Evolutionary conservation across 2,888 invertebrate species (phyloP), one percentile per base, ranked within the genome.

Genomic region (Sinohyriopsis cumingii): DNA sequence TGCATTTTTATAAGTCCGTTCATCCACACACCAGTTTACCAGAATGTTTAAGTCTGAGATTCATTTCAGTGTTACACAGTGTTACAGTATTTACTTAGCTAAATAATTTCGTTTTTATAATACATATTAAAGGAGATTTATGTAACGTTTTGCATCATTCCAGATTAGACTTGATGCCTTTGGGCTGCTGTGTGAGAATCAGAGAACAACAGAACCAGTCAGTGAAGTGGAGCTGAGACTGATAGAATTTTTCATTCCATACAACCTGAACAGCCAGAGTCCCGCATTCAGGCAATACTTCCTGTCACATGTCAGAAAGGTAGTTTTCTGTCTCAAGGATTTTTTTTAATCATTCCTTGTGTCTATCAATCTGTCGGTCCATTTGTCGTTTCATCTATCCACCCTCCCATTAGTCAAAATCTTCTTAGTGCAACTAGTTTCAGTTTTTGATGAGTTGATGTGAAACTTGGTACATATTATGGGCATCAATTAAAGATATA

Each of bases 281-380:
- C 93, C 95, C 0, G 92, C 92, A 71, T 93, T 94, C 78, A 91
- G 94, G 55, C 94, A 95, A 84, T 92, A 93, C 81, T 92, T 93
- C 66, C 87, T 94, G n/a, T 92, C 94, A 0, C 88, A 93, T 4
- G 91, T 94, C 65, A 94, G 94, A 84, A 96, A 95, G 92, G 94
- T 94, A 85, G 82, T 65, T 63, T 45, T 15, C 45, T 45, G 45
- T 15, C 45, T 15, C 45, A 45, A 15, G 9, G 18, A 45, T 33
- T 59, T 33, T 33, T 24, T 55, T 57, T 5, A 22, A 55, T 9
- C 5, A 18, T 24, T 15, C 19, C 5, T 62, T 62, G 25, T 28
- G 25, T 22, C 45, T 15, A 6, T 56, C 3, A 15, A 1, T 20
- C 12, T 45, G 12, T 45, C 45, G 3, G 45, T 45, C 45, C 45